These are phyloP conservation scores for Drosophila ohnishii DNA, from an alignment of 1,140 invertebrate genomes.

Conservation along the genomic window DNA sequence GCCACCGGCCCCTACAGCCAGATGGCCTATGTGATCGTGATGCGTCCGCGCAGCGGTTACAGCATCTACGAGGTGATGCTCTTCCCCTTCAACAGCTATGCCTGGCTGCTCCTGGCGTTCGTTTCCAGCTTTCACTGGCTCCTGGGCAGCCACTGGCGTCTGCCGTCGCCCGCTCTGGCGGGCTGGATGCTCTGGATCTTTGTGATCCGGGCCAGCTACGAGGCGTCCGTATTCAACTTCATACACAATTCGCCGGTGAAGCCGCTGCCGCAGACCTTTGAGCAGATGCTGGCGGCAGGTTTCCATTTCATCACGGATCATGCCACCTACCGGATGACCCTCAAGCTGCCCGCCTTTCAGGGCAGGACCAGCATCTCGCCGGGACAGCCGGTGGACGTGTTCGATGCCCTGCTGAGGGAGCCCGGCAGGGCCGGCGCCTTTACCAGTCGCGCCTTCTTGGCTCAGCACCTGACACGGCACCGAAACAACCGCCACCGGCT, in stretches of 20 bases:
- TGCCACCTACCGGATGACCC: conserved; percentile 57
- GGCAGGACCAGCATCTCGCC: conserved; percentile 11
- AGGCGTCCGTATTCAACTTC: conserved; percentile 58
- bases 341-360: conserved; percentile 13
- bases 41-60: conserved; percentile 26
- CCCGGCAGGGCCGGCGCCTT: conserved; percentile 22
- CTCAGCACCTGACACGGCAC: conserved; percentile 30
- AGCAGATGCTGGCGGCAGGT: conserved; percentile 21
- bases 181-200: conserved; percentile 49
- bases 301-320: conserved; percentile 56
- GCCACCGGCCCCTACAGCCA: conserved; percentile 53
- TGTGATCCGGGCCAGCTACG: conserved; percentile 53
- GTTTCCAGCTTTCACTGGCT: conserved; percentile 6
- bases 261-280: conserved; percentile 47
- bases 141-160: not conserved
- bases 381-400: conserved; percentile 56
- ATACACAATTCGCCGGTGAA: conserved; percentile 61
- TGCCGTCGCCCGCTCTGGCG: conserved; percentile 7
- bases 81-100: conserved; percentile 36
- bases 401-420: conserved; percentile 38
- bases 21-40: conserved; percentile 50
- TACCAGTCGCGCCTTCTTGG: conserved; percentile 43
- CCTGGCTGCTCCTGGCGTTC: conserved; percentile 43
- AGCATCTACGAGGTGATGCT: conserved; percentile 67
- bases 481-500: not conserved